Base-by-base conservation (phyloP, 2,113 vertebrate genomes). In the Talpa occidentalis region DNA sequence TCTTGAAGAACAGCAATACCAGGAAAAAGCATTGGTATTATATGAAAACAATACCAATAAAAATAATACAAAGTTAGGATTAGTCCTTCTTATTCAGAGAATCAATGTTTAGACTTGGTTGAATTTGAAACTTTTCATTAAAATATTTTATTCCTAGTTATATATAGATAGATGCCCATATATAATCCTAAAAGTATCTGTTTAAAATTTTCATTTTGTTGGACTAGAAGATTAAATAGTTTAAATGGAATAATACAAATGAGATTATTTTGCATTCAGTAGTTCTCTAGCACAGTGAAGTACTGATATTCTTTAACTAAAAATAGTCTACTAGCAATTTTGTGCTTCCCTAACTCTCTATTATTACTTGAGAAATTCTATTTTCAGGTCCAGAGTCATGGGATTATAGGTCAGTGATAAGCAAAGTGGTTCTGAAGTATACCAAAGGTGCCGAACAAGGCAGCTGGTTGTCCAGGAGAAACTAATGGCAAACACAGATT, bases 121-220 rank as follows among this genome's bases (percentile, higher is more conserved):
- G 24, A 80, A 70, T 84, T 74, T 54, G 59, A 93, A 40, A 66
- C 64, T 91, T 87, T 69, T 22, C n/a, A 74, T 60, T 72, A 77
- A 66, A 56, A 90, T 60, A 56, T 78, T 94, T 96, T 69, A 76
- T 64, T 87, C 21, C 35, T 78, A 21, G 26, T 95, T 89, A 49
- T 10, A 32, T 49, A 19, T 76, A 10, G 19, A 80, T 83, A n/a
- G 35, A 70, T 85, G 12, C 44, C 59, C 2, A 42, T 6, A 44
- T 35, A 59, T 1, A 72, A 70, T 60, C 3, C 77, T 6, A 32
- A 40, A 79, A 59, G 67, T 82, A 10, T 60, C 67, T 80, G 52
- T 85, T 94, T 42, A 64, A 5, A 92, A 94, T 82, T 88, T 92
- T 80, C 40, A 56, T 83, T 88, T 72, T 26, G 16, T 70, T 90